Percentiles rank a stretch among this genome's conserved stretches.
phyloP scores from a whole-genome alignment of 2,888 invertebrate species.

The Clitarchus hookeri region DNA sequence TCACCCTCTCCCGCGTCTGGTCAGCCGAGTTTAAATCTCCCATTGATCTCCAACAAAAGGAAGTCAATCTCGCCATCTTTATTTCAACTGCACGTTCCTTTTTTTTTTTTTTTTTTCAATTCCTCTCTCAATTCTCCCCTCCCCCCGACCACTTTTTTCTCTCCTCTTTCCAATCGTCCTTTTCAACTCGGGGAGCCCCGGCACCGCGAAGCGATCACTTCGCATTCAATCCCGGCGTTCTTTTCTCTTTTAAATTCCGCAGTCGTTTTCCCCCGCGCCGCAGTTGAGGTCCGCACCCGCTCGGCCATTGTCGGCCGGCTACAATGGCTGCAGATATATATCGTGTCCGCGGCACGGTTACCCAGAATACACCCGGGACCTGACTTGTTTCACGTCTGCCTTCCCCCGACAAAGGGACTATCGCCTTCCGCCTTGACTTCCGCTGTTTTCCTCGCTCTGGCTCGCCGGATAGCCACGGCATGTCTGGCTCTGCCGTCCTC shows the following conservation, averaged over 20 bases:
- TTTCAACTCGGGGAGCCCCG: slow-evolving; percentile 28
- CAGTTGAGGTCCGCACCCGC: no score
- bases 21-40: slow-evolving; percentile 16
- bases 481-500: background rate
- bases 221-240: slow-evolving; percentile 15
- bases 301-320: background rate
- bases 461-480: background rate
- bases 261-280: background rate
- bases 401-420: background rate
- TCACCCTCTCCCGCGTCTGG: background rate
- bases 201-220: background rate
- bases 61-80: slow-evolving; percentile 24
- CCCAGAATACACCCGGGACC: background rate
- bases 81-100: slow-evolving; percentile 19
- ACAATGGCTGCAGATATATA: slow-evolving; percentile 8
- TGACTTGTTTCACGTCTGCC: slow-evolving; percentile 4
- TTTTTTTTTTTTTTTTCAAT: slow-evolving; percentile 23
- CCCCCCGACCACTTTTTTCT: background rate
- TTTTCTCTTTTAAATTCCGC: slow-evolving; percentile 24
- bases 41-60: slow-evolving; percentile 18
- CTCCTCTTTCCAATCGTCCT: slow-evolving; percentile 35
- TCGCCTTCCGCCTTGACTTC: background rate
- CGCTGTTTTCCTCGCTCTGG: background rate
- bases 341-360: background rate
- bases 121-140: slow-evolving; percentile 24